Evolutionary conservation across 2,888 invertebrate species (phyloP).

Genomic region (Heliconius ismenius): DNA sequence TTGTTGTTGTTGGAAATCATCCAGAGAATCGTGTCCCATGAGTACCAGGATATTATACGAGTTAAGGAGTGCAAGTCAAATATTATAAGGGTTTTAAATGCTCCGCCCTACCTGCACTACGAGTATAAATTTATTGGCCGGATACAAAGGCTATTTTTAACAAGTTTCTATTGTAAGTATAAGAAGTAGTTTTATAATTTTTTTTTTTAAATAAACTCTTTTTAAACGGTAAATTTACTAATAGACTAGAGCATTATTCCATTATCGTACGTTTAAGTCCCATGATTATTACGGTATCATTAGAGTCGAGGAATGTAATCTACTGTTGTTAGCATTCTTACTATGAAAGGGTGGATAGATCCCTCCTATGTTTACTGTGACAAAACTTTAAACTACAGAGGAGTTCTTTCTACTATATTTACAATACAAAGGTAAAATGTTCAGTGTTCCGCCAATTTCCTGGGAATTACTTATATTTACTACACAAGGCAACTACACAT

Average conservation of each 20-base stretch:
- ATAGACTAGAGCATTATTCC: too few relatives aligned
- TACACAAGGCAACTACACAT: too few relatives aligned
- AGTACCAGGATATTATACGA: not conserved
- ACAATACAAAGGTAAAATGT: too few relatives aligned
- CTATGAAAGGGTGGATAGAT: not conserved
- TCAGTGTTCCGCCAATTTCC: too few relatives aligned
- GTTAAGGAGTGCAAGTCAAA: not conserved
- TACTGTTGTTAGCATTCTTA: not conserved
- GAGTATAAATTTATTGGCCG: not conserved
- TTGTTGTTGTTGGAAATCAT: not conserved
- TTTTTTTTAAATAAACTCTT: not conserved
- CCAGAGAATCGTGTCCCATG: not conserved
- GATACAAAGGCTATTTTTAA: not conserved
- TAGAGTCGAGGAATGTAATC: not conserved
- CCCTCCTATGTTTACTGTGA: not conserved
- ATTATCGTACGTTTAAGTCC: not conserved
- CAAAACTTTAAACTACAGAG: not conserved
- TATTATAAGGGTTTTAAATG: not conserved
- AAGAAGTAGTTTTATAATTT: not conserved
- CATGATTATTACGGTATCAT: not conserved
- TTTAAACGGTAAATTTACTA: not conserved
- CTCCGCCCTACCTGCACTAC: not conserved
- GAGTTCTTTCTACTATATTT: too few relatives aligned
- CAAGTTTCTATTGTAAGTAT: not conserved
- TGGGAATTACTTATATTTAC: too few relatives aligned